Evolutionary conservation across 2,888 invertebrate genomes (phyloP), one percentile per base, ranked within the genome.

Genomic region (Oegoconia quadripuncta): DNA sequence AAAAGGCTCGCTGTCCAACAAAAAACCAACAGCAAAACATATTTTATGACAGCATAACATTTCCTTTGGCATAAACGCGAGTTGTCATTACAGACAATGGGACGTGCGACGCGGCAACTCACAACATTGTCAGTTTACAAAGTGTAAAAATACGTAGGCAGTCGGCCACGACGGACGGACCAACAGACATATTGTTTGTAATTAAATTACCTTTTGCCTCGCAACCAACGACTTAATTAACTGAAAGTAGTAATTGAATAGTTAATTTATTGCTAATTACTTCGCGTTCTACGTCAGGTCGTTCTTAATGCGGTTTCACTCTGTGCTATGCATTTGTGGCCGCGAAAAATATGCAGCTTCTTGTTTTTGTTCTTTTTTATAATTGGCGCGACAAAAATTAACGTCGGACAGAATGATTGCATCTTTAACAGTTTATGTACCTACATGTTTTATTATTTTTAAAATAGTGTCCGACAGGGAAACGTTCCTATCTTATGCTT

Each of bases 181-280:
- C 48, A 47, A 59, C 58, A 48, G 43, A 53, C 59, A 48, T 52
- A 52, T 46, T 58, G n/a, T n/a, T n/a, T n/a, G 48, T 67, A 67
- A 68, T 71, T 67, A 67, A 71, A 68, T 68, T 63, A 68, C 55
- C 46, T 52, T 50, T 54, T 52, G 52, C 59, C 49, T 50, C 54
- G 39, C 39, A 28, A 33, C 42, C 50, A 45, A 59, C 62, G 55
- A 62, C 69, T 72, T 74, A 73, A 82, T 80, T 74, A 79, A 67
- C 64, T 56, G 54, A 48, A 51, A 45, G 44, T 51, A 50, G 59
- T 79, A 81, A 82, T 80, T 81, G 80, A 82, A 80, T 76, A 60
- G 68, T 66, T 66, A 74, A 80, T 80, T 76, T 82, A 82, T 74
- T 68, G 67, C 66, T 73, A 70, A 79, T 79, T 75, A 70, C 52